Percentiles rank a stretch among this genome's conserved stretches.
Evolutionary conservation across 2,888 invertebrate species (phyloP).

Genomic region (Calephelis perditalis): DNA sequence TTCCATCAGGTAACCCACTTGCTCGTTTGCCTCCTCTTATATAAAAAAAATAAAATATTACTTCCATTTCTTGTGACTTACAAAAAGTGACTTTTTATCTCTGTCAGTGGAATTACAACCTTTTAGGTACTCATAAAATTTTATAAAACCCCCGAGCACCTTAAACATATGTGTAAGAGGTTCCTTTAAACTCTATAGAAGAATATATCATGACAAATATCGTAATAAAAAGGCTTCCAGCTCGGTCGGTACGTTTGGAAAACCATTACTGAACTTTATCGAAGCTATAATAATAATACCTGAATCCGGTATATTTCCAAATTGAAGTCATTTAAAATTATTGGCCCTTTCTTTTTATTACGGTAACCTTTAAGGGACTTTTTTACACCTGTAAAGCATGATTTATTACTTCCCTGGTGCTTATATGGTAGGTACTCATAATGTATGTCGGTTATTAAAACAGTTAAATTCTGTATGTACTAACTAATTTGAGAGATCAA

Average conservation of each 20-base stretch:
- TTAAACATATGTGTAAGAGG: neutral
- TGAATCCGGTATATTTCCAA: slow-evolving; percentile 72
- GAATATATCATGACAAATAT: slow-evolving; percentile 73
- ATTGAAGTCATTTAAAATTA: slow-evolving; percentile 26
- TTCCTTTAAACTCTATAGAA: slow-evolving; percentile 1
- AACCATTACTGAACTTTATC: slow-evolving; percentile 76
- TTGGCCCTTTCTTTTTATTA: slow-evolving; percentile 11
- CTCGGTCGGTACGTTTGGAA: slow-evolving; percentile 70
- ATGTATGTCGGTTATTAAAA: too few relatives aligned
- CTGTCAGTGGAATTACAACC: neutral
- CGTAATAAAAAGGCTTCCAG: slow-evolving; percentile 71
- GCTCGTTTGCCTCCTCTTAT: too few relatives aligned
- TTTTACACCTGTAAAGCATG: slow-evolving; percentile 9
- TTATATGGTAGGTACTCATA: too few relatives aligned
- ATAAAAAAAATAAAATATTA: too few relatives aligned
- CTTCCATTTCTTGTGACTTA: too few relatives aligned
- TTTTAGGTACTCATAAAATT: neutral
- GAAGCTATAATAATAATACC: slow-evolving; percentile 76
- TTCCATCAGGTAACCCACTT: too few relatives aligned
- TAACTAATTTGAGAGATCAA: too few relatives aligned
- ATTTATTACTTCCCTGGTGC: neutral
- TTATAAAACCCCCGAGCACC: neutral
- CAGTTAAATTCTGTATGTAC: too few relatives aligned
- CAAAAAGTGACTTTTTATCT: too few relatives aligned
- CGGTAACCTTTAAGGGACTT: slow-evolving; percentile 10